phyloP scores from a whole-genome alignment of 1,140 invertebrate species.

The Arctopsyche grandis region DNA sequence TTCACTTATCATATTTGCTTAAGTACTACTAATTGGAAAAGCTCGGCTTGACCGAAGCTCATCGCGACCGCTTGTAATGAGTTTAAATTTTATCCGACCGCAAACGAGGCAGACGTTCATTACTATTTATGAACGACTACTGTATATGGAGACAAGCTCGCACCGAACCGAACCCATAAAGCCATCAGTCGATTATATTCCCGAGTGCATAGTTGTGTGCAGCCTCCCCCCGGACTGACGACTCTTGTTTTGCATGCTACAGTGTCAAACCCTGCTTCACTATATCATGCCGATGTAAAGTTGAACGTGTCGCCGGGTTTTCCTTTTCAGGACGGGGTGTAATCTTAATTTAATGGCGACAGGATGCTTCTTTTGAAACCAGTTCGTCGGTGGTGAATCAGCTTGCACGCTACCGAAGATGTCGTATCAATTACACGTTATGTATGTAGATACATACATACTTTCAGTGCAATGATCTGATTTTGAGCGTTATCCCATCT shows the following conservation, averaged over 20 bases:
- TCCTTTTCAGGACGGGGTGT: background rate
- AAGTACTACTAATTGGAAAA: too few relatives aligned
- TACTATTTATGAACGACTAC: slow-evolving; percentile 33
- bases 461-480: too few relatives aligned
- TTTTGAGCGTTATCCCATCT: too few relatives aligned
- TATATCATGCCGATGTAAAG: background rate
- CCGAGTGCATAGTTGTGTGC: background rate
- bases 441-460: too few relatives aligned
- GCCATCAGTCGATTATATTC: background rate
- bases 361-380: too few relatives aligned
- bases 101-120: slow-evolving; percentile 33
- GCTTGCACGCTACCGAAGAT: too few relatives aligned
- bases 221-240: background rate
- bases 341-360: background rate
- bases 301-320: background rate
- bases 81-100: slow-evolving; percentile 29
- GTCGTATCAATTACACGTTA: too few relatives aligned
- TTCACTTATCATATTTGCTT: too few relatives aligned
- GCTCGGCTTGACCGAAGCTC: too few relatives aligned
- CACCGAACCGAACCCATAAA: slow-evolving; percentile 15
- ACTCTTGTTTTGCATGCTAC: background rate
- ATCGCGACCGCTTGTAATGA: background rate
- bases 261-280: background rate
- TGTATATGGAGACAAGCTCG: slow-evolving; percentile 8
- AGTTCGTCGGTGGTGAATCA: too few relatives aligned